Evolutionary conservation across 2,888 invertebrate genomes (phyloP), one percentile per base, ranked within the genome.

Genomic region (Phalera bucephala): DNA sequence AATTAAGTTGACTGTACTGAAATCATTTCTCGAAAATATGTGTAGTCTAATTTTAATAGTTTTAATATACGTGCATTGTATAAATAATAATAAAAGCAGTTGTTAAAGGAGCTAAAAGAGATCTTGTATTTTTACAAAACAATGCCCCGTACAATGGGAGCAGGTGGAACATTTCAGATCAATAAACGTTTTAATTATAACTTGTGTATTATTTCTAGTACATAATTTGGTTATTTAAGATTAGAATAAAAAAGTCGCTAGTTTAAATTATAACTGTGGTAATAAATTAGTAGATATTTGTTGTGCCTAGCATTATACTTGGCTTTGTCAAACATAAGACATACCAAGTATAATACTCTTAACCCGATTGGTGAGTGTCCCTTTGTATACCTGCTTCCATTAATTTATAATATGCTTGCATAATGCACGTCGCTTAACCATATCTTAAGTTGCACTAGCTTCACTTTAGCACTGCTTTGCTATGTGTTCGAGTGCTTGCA

Each of bases 311-410:
- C n/a, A n/a, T n/a, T n/a, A n/a, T n/a, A n/a, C n/a, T n/a, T n/a
- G n/a, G n/a, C n/a, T n/a, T n/a, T n/a, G n/a, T n/a, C n/a, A n/a
- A n/a, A n/a, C n/a, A n/a, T n/a, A n/a, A n/a, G n/a, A n/a, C n/a
- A n/a, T n/a, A n/a, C n/a, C n/a, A n/a, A n/a, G n/a, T n/a, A n/a
- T n/a, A n/a, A n/a, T n/a, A n/a, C n/a, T n/a, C n/a, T n/a, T n/a
- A n/a, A n/a, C n/a, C n/a, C n/a, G n/a, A n/a, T 37, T 10, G 40
- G 50, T 60, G 45, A 57, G 52, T 52, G 51, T 36, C 31, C 40
- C 19, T 49, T 40, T 57, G 52, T 44, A 49, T 62, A 80, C 85
- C 86, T 86, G 86, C 86, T 85, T 86, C 86, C 86, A 82, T 82
- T 70, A 45, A 44, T n/a, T n/a, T n/a, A n/a, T 44, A 45, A 23